Conservation (phyloP, 1,140 invertebrate genomes). For the Drepana arcuata region DNA sequence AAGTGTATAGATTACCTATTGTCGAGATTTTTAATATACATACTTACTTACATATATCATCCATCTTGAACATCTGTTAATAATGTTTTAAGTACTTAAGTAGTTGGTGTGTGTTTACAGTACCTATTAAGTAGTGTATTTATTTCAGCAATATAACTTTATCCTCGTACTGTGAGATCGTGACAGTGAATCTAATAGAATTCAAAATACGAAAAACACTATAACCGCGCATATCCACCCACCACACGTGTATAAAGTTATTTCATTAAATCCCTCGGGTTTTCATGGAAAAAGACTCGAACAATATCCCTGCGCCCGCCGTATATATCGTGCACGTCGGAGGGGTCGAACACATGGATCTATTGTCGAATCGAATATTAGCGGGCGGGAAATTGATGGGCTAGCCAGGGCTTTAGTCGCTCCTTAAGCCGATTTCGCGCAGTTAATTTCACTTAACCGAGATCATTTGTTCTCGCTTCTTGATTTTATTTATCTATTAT, state of each 20-base stretch:
- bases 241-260: constrained; percentile 1
- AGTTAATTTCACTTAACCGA: constrained; percentile 27
- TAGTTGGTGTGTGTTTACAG: too few relatives aligned
- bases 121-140: too few relatives aligned
- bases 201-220: too few relatives aligned
- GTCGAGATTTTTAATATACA: too few relatives aligned
- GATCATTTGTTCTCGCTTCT: constrained; percentile 12
- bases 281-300: background rate
- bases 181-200: too few relatives aligned
- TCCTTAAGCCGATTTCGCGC: constrained; percentile 17
- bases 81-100: too few relatives aligned
- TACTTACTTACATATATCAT: too few relatives aligned
- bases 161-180: too few relatives aligned
- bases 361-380: constrained; percentile 14
- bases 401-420: constrained; percentile 10
- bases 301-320: background rate
- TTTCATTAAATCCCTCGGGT: background rate
- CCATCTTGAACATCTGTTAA: too few relatives aligned
- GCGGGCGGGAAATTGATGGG: constrained; percentile 16
- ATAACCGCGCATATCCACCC: too few relatives aligned
- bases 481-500: constrained; percentile 4
- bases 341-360: constrained; percentile 5
- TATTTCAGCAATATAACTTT: too few relatives aligned
- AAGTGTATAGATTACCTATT: too few relatives aligned
- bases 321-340: background rate